Evolutionary conservation across 2,888 invertebrate genomes (phyloP).

Genomic region (Lamellibrachia columna): DNA sequence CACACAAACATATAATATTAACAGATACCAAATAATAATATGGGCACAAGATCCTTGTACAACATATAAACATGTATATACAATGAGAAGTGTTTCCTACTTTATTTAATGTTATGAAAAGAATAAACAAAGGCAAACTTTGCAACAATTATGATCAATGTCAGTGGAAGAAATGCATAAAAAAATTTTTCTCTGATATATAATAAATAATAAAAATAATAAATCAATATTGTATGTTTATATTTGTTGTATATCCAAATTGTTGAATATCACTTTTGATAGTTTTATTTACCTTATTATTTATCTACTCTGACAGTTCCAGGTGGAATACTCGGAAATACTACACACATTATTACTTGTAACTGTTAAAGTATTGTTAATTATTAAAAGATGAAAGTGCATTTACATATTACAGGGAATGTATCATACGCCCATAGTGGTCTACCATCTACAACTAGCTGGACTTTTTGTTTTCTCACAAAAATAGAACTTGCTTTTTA

Average conservation of each 20-base stretch:
- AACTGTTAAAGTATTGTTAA: neutral
- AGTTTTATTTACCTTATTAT: neutral
- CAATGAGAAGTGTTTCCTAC: neutral
- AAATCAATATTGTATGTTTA: neutral
- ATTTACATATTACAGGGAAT: neutral
- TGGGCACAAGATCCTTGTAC: neutral
- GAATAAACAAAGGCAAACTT: neutral
- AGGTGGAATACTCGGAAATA: neutral
- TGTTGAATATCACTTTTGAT: neutral
- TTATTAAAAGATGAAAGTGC: neutral
- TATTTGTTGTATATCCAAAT: no score
- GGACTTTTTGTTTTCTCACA: neutral
- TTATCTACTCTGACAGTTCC: neutral
- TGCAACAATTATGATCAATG: neutral
- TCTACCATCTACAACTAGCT: neutral
- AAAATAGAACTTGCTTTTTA: neutral
- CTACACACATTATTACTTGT: neutral
- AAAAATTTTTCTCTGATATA: neutral
- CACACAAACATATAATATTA: neutral
- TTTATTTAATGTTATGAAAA: neutral
- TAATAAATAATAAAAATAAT: neutral
- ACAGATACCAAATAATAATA: neutral
- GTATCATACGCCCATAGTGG: neutral
- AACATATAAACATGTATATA: neutral
- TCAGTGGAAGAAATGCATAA: neutral